A percentile compares a stretch with the other conserved stretches of the same genome.
Conservation (phyloP, 1,140 invertebrate genomes). For the Diachasmimorpha longicaudata region DNA sequence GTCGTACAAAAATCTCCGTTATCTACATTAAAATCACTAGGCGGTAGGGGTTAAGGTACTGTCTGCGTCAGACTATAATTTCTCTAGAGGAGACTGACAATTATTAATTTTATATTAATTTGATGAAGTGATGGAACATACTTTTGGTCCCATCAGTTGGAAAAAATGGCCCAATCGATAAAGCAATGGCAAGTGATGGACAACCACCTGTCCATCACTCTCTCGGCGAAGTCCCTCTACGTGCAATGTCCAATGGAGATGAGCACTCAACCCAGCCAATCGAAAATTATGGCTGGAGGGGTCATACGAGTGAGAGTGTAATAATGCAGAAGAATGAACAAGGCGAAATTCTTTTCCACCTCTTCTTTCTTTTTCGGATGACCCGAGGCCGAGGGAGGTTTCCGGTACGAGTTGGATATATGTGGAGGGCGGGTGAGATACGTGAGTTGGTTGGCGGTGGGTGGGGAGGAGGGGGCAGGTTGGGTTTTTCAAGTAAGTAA, state of each 20-base stretch:
- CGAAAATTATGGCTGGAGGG: not conserved
- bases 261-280: not conserved
- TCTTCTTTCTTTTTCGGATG: conserved; percentile 25
- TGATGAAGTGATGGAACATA: not conserved
- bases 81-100: too few species aligned
- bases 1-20: too few species aligned
- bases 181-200: not conserved
- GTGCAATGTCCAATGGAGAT: not conserved
- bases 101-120: not conserved
- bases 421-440: conserved; percentile 30
- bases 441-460: conserved; percentile 25
- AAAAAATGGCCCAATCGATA: not conserved
- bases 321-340: not conserved
- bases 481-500: conserved; percentile 52
- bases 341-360: not conserved
- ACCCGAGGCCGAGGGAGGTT: conserved; percentile 56
- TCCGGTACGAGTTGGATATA: conserved; percentile 44
- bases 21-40: too few species aligned
- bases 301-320: not conserved
- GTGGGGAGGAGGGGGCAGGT: conserved; percentile 26
- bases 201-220: not conserved
- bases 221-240: not conserved
- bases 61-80: too few species aligned
- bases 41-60: too few species aligned
- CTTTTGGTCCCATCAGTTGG: too few species aligned